Conservation (phyloP, 2,113 vertebrate genomes). For the Gobiocypris rarus region DNA sequence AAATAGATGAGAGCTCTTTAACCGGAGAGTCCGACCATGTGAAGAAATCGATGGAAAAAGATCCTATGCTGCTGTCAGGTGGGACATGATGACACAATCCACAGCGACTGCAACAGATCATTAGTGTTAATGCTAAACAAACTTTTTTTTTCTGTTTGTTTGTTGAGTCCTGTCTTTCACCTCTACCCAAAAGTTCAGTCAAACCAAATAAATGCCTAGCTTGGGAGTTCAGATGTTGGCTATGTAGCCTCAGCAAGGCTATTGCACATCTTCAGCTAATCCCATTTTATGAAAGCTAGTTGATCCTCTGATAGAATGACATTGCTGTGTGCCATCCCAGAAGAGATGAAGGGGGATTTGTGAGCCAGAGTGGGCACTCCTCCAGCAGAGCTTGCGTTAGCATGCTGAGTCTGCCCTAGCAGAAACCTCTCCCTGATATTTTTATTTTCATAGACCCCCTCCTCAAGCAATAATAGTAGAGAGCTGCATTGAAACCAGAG, state of each 20-base stretch:
- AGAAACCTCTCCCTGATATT: slow-evolving; percentile 5
- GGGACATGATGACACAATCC: slow-evolving; percentile 13
- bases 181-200: background rate
- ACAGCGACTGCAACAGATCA: background rate
- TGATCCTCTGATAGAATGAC: slow-evolving; percentile 54
- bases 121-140: too few species aligned
- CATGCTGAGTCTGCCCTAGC: slow-evolving; percentile 26
- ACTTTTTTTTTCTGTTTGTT: background rate
- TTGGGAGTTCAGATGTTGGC: background rate
- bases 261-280: slow-evolving; percentile 48
- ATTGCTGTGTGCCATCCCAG: slow-evolving; percentile 42
- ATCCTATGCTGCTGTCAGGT: slow-evolving; percentile 98
- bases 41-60: slow-evolving; percentile 90
- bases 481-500: background rate
- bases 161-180: background rate
- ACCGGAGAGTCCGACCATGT: slow-evolving; percentile 99
- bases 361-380: slow-evolving; percentile 32
- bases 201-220: background rate
- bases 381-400: slow-evolving; percentile 41
- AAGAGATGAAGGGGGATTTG: slow-evolving; percentile 38
- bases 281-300: slow-evolving; percentile 50
- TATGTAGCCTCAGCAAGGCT: background rate
- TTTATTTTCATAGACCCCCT: background rate
- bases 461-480: background rate
- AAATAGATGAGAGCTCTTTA: slow-evolving; percentile 97